Evolutionary conservation across 37 sponge, comb jelly and placozoan genomes (phyloP), one percentile per base, ranked within the genome.

Genomic region (Ephydatia muelleri): DNA sequence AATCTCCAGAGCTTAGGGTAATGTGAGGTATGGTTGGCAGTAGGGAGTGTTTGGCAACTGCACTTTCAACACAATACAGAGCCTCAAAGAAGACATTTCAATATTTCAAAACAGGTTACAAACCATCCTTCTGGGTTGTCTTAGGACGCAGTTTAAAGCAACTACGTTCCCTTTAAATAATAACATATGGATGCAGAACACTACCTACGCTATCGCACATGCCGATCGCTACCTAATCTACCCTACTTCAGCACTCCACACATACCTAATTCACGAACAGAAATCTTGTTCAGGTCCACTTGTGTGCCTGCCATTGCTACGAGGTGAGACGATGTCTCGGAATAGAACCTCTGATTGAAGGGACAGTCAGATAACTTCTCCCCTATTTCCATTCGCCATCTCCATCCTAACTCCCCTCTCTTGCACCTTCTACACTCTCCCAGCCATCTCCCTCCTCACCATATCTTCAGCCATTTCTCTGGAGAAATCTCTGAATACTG

Each of bases 401-500:
- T 21, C 57, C 12, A 57, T 4, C 57, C n/a, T n/a, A n/a, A n/a
- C n/a, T n/a, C n/a, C 57, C 57, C 57, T 13, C 16, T 21, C 9
- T 57, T 57, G 6, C 57, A 5, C 16, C 57, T 5, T 11, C 43
- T 43, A 43, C 43, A 43, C 6, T 6, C 3, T 9, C 43, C 43
- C 6, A 3, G 6, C 43, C 43, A 43, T 43, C 43, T 6, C 57
- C 16, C 19, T 14, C 14, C 75, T 40, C 30, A 90, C 90, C 90
- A 90, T 90, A 39, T 90, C 75, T 30, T 26, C 68, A 12, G 78
- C 78, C 65, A 91, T 75, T 64, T 69, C 80, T 38, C 26, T 75
- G 8, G 76, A 67, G n/a, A 86, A 91, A 25, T 77, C 80, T 65
- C 49, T 86, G 69, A 78, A 83, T 47, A 83, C 67, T 34, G 31